Base-by-base conservation (phyloP, 2,888 invertebrate species). In the Agrilus mali region DNA sequence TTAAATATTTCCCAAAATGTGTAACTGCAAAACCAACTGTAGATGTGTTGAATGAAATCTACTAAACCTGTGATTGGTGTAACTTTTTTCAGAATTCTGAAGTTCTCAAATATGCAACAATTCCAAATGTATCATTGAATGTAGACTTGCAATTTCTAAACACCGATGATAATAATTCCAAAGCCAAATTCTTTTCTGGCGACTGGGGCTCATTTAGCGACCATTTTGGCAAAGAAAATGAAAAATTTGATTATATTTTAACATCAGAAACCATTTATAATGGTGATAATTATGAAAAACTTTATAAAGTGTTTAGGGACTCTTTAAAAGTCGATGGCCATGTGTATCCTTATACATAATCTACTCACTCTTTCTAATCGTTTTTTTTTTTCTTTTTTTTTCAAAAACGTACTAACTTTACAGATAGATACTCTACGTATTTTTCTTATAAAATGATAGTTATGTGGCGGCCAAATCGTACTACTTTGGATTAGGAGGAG, bases 401-500 rank as follows among this genome's bases (percentile, higher is more conserved):
- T 4, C 27, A 41, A 22, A 16, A 27, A 16, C n/a, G n/a, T 37
- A 6, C 36, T 32, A 35, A 20, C 34, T 17, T 17, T 17, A 4
- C 4, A 17, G 7, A 10, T 13, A 6, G 32, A 8, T 38, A 17
- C 22, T 22, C n/a, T 42, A 6, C n/a, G 7, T 27, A 37, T 37
- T 47, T 44, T 52, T 42, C 50, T 52, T 53, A 48, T 49, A 33
- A 35, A 38, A 33, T 41, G 15, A 34, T 39, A 68, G 74, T 49
- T 82, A 78, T 62, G 65, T 96, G 43, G 94, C 93, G 41, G 94
- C 90, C 3, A 97, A 96, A 72, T 78, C 78, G 12, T 80, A 84
- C 66, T 97, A 97, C 65, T 96, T 96, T 72, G 96, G 96, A 49
- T 89, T 95, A 16, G 95, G 95, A 10, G 96, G 96, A 40, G 82